Conservation (phyloP, 23 tunicate genomes). For the Aplidium turbinatum region DNA sequence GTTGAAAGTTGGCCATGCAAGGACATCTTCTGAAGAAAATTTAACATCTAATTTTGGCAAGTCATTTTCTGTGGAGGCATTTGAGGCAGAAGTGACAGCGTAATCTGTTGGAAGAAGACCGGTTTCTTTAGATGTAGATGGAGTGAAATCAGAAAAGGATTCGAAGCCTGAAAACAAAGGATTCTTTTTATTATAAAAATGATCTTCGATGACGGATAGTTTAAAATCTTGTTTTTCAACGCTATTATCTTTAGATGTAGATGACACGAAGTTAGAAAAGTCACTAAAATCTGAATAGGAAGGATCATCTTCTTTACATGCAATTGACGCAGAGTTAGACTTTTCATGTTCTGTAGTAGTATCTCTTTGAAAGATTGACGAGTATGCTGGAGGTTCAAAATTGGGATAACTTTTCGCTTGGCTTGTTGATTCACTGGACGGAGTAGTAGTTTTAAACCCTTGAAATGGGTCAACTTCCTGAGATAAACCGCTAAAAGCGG, state of each 20-base stretch:
- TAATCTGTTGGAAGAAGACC: too few relatives aligned
- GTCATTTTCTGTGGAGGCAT: not conserved
- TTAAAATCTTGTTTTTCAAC: not conserved
- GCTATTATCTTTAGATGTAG: not conserved
- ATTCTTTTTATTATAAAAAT: not conserved
- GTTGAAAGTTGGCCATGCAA: not conserved
- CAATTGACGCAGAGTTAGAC: too few relatives aligned
- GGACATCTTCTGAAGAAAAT: not conserved
- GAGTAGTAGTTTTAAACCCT: not conserved
- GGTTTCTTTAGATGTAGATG: not conserved
- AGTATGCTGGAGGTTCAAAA: constrained; percentile 17
- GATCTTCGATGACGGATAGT: not conserved
- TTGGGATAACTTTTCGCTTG: not conserved
- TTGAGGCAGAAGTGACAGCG: not conserved
- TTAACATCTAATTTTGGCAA: too few relatives aligned
- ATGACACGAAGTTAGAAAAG: too few relatives aligned
- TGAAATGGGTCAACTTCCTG: not conserved
- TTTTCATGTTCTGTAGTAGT: too few relatives aligned
- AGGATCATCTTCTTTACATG: too few relatives aligned
- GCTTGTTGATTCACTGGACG: not conserved
- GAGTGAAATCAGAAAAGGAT: not conserved
- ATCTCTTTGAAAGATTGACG: constrained; percentile 11
- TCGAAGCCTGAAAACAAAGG: not conserved
- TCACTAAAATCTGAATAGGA: too few relatives aligned
- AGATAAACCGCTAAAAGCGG: constrained; percentile 3